Evolutionary conservation across 2,888 invertebrate genomes (phyloP), one percentile per base, ranked within the genome.

Genomic region (Phyllotreta striolata): DNA sequence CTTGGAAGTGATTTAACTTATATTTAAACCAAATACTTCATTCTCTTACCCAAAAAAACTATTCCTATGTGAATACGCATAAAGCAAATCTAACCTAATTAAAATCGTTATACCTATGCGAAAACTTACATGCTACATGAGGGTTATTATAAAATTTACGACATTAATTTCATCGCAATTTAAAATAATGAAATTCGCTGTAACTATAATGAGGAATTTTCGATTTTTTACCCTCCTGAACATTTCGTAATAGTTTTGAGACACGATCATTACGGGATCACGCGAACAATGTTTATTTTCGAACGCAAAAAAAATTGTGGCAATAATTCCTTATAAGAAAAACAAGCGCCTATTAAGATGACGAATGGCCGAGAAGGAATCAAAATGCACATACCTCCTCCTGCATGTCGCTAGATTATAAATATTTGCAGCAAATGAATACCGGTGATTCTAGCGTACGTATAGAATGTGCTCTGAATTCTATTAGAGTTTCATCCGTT

Each of bases 391-490:
- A 77, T 78, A 75, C 74, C 75, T 65, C 63, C 76, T 73, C 73
- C 74, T 75, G 75, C 75, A 76, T 76, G 77, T 77, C 76, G 72
- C 74, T 68, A 68, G 70, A 67, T 67, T 70, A 73, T 74, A 72
- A 73, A 73, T 73, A 68, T 67, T 64, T 62, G 71, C 70, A 60
- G 69, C 71, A 70, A 75, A 75, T 75, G 64, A 74, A 75, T 75
- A 73, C 67, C 65, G 68, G 73, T 74, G 73, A 74, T 75, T 74
- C 75, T 74, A 76, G 74, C 76, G 76, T 75, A 73, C 73, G 68
- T n/a, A n/a, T n/a, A 74, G 76, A 77, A 77, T 78, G 77, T 76
- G 76, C 72, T 72, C 74, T 74, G 77, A 77, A 76, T 76, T 75
- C 70, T 72, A 73, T 76, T 75, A 74, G 66, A 63, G 70, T 24